Evolutionary conservation across 2,888 invertebrate species (phyloP).

Genomic region (Yponomeuta sedellus): DNA sequence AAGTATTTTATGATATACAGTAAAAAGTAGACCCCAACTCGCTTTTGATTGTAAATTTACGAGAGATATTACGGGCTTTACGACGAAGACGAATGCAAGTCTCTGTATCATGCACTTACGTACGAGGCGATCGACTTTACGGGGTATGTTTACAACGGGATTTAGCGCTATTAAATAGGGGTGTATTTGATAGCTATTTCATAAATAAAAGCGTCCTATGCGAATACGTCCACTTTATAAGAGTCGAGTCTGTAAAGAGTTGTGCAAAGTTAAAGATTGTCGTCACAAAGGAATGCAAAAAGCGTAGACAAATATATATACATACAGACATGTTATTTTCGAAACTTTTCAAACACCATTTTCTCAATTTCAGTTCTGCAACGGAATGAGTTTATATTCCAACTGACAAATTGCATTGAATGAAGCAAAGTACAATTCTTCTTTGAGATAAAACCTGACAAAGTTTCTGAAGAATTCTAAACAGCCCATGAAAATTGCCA

Average conservation of each 20-base stretch:
- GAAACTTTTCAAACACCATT: constrained; percentile 24
- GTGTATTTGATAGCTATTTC: not conserved
- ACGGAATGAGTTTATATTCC: constrained; percentile 70
- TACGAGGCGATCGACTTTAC: not conserved
- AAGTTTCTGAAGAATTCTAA: constrained; percentile 33
- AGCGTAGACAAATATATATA: not conserved
- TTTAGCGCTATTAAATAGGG: not conserved
- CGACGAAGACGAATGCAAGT: not conserved
- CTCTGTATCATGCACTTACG: not conserved
- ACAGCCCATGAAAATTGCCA: not conserved
- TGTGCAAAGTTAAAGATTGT: not conserved
- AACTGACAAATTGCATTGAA: constrained; percentile 65
- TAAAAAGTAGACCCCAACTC: constrained; percentile 33
- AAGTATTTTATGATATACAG: constrained; percentile 38
- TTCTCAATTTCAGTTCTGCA: constrained; percentile 69
- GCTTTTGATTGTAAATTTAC: constrained; percentile 41
- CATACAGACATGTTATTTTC: not conserved
- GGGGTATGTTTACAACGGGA: not conserved
- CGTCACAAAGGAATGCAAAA: not conserved
- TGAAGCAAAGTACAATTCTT: constrained; percentile 59
- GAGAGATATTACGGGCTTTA: constrained; percentile 23
- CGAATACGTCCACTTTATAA: not conserved
- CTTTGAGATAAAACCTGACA: constrained; percentile 51
- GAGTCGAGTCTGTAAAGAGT: not conserved
- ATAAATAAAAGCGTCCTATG: not conserved